Conservation (phyloP, 30 jellyfish, hydroid and myxozoan genomes). For the Phacellophora camtschatica region DNA sequence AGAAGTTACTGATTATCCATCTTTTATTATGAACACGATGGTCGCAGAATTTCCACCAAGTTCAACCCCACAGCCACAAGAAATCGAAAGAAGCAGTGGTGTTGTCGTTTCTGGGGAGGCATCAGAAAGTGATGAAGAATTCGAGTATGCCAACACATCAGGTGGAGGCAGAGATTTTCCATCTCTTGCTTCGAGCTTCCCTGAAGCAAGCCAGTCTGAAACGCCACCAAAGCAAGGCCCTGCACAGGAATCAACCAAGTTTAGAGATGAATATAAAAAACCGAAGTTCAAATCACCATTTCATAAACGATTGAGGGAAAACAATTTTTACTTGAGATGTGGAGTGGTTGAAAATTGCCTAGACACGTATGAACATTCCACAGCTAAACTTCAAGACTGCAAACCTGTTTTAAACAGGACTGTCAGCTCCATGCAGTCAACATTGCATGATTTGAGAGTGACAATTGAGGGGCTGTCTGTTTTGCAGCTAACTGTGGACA, state of each 20-base stretch:
- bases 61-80: not conserved
- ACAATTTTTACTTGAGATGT: conserved; percentile 73
- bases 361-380: conserved; percentile 51
- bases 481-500: conserved; percentile 32
- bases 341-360: conserved; percentile 70
- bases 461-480: conserved; percentile 41
- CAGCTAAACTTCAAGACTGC: conserved; percentile 34
- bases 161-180: conserved; percentile 71
- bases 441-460: conserved; percentile 31
- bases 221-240: not conserved
- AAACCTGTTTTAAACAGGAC: conserved; percentile 37
- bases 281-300: conserved; percentile 59
- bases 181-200: conserved; percentile 49
- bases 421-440: conserved; percentile 1
- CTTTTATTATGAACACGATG: conserved; percentile 74
- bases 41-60: conserved; percentile 43
- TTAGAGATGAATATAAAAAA: conserved; percentile 43
- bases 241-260: conserved; percentile 24
- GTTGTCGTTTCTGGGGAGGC: conserved; percentile 96
- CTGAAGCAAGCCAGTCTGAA: conserved; percentile 7
- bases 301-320: conserved; percentile 71
- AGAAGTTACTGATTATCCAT: conserved; percentile 66
- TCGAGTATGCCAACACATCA: conserved; percentile 26
- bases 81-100: conserved; percentile 74
- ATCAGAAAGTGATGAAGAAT: conserved; percentile 86